Evolutionary conservation across 2,113 vertebrate species (phyloP).

Genomic region (Phoenicopterus ruber): DNA sequence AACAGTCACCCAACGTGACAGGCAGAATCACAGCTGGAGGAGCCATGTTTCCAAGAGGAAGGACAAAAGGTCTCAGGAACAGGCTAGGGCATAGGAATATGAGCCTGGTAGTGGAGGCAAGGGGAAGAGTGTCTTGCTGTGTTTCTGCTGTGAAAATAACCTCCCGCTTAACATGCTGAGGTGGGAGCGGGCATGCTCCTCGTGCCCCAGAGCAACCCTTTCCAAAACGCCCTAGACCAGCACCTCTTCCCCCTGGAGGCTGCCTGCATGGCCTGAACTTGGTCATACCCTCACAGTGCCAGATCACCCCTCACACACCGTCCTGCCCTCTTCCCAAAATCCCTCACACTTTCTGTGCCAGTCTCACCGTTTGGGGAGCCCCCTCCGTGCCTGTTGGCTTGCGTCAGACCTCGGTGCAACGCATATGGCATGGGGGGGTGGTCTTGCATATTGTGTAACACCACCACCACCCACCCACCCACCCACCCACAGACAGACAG

Average conservation of each 20-base stretch:
- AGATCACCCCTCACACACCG: fast-evolving
- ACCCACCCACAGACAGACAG: too few species aligned
- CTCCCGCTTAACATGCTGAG: neutral
- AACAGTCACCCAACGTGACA: neutral
- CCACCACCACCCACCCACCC: too few species aligned
- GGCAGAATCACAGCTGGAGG: neutral
- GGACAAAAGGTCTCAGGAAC: neutral
- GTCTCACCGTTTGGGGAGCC: neutral
- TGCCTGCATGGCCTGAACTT: neutral
- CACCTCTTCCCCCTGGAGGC: fast-evolving
- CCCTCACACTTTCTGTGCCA: neutral
- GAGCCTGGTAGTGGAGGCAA: neutral
- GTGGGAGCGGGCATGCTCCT: neutral
- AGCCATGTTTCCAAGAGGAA: neutral
- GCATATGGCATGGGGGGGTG: neutral
- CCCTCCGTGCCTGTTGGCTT: neutral
- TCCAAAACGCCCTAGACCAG: neutral
- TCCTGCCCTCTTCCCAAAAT: neutral
- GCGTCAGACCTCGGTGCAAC: neutral
- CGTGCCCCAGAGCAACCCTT: neutral
- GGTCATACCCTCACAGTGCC: fast-evolving
- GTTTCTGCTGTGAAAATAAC: neutral
- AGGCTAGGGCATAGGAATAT: neutral
- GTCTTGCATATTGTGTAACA: neutral
- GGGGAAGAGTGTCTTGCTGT: neutral